Percentiles rank a stretch among this genome's conserved stretches.
Conservation (phyloP, 2,113 vertebrate genomes). For the Tragelaphus buxtoni region DNA sequence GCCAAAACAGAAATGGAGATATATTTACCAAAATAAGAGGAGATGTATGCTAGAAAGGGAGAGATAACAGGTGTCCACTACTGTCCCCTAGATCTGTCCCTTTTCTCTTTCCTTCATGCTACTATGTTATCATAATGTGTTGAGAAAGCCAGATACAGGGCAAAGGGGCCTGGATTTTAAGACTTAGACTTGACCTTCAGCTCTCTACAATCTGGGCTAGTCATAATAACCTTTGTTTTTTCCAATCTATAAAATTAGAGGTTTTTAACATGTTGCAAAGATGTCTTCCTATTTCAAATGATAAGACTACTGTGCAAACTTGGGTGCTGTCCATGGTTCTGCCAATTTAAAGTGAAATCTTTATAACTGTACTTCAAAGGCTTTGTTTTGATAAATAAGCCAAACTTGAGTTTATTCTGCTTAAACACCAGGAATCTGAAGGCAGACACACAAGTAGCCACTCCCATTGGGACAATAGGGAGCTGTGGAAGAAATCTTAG, state of each 20-base stretch:
- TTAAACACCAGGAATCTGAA: background rate
- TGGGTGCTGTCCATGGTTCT: slow-evolving; percentile 53
- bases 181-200: background rate
- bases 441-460: background rate
- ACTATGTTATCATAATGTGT: background rate
- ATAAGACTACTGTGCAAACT: background rate
- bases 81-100: background rate
- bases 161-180: background rate
- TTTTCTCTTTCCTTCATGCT: background rate
- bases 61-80: background rate
- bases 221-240: background rate
- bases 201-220: background rate
- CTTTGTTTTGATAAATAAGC: background rate
- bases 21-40: background rate
- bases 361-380: background rate
- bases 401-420: background rate
- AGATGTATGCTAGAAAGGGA: background rate
- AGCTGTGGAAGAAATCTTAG: background rate
- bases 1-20: background rate
- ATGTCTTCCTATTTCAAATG: background rate
- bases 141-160: background rate
- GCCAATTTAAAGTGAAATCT: background rate
- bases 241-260: background rate
- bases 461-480: background rate
- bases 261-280: background rate